These are phyloP conservation scores for Ptilonorhynchus violaceus DNA, from an alignment of 2,113 vertebrate genomes.

Conservation along the genomic window DNA sequence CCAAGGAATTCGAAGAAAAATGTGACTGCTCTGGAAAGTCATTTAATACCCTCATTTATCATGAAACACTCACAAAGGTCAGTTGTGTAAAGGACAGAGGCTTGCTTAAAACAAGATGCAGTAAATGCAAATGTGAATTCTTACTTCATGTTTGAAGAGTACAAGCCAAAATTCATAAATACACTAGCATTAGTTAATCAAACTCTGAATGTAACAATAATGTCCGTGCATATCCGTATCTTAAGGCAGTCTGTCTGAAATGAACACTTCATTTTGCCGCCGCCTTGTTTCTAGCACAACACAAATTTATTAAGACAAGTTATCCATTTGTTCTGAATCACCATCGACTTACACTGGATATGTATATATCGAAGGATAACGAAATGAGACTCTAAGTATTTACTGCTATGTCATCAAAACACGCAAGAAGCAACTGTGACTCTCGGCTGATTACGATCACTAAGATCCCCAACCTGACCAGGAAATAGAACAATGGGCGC, in stretches of 20 bases:
- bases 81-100: neutral
- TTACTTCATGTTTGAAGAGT: neutral
- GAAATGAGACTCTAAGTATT: neutral
- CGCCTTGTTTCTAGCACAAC: neutral
- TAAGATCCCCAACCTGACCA: rapidly evolving
- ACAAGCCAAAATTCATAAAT: neutral
- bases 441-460: rapidly evolving
- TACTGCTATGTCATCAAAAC: neutral
- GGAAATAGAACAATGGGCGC: rapidly evolving
- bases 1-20: neutral
- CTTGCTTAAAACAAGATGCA: neutral
- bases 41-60: neutral
- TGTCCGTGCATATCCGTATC: rapidly evolving
- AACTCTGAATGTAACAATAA: neutral
- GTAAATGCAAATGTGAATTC: rapidly evolving
- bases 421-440: neutral
- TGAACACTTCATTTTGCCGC: rapidly evolving
- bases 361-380: neutral
- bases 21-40: neutral
- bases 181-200: neutral
- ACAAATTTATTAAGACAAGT: neutral
- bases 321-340: neutral
- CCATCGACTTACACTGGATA: neutral
- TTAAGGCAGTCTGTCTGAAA: neutral
- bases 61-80: neutral